Percentiles rank a stretch among this genome's conserved stretches.
phyloP scores from a whole-genome alignment of 2,113 vertebrate species.

The Zeus faber region DNA sequence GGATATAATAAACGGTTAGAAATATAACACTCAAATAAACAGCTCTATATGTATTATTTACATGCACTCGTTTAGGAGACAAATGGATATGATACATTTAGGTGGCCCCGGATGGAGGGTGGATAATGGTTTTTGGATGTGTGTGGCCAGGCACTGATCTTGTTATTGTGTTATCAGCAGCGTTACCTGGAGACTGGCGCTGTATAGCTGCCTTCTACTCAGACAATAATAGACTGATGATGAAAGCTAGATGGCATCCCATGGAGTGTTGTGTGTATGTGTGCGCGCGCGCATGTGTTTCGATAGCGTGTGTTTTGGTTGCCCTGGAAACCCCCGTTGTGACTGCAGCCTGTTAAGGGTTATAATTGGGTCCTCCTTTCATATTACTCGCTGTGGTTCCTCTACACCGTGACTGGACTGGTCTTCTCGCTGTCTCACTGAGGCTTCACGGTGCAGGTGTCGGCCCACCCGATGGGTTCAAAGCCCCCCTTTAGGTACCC shows the following conservation, averaged over 20 bases:
- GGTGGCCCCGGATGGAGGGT: no score
- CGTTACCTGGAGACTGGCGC: constrained; percentile 35
- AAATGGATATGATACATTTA: no score
- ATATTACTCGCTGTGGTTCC: constrained; percentile 60
- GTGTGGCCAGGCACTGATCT: constrained; percentile 35
- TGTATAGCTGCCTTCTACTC: constrained; percentile 44
- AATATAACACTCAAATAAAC: no score
- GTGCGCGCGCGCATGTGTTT: background rate
- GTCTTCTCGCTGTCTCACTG: constrained; percentile 29
- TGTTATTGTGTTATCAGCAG: constrained; percentile 52
- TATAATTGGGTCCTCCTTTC: constrained; percentile 77
- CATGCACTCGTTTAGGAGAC: no score
- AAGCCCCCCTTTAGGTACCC: constrained; percentile 46
- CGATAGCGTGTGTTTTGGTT: constrained; percentile 44
- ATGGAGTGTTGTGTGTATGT: constrained; percentile 28
- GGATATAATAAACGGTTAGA: no score
- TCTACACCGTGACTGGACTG: constrained; percentile 48
- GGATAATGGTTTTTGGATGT: no score
- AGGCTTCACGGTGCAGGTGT: constrained; percentile 50
- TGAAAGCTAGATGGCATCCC: constrained; percentile 65
- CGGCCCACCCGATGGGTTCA: constrained; percentile 66
- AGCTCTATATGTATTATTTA: no score
- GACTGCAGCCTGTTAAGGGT: constrained; percentile 64
- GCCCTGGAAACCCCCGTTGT: constrained; percentile 66
- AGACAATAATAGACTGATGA: constrained; percentile 65